Evolutionary conservation across 2,888 invertebrate genomes (phyloP).

Genomic region (Lysandra coridon): DNA sequence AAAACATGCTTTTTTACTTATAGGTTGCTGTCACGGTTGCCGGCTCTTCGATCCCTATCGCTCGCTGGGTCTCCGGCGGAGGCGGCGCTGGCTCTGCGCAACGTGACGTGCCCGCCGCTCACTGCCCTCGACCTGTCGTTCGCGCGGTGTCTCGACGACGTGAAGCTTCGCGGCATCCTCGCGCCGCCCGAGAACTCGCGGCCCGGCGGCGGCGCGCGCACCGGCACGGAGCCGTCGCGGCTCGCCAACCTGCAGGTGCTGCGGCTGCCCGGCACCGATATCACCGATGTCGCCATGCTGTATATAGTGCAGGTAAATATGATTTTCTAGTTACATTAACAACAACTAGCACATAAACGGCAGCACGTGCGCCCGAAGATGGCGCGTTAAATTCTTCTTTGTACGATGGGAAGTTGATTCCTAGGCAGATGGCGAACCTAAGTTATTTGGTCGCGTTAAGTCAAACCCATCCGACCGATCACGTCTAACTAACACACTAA

Average conservation of each 20-base stretch:
- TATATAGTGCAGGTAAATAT: constrained; percentile 69
- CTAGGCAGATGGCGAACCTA: no score
- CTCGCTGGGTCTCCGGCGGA: constrained; percentile 88
- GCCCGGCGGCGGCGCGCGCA: constrained; percentile 77
- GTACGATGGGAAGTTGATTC: no score
- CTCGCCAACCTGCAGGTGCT: constrained; percentile 88
- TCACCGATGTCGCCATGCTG: constrained; percentile 91
- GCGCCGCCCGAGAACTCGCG: constrained; percentile 93
- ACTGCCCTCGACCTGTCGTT: constrained; percentile 91
- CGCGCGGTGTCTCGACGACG: constrained; percentile 91
- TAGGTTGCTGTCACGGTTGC: constrained; percentile 89
- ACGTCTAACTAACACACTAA: no score
- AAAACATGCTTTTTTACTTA: no score
- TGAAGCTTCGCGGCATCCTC: constrained; percentile 90
- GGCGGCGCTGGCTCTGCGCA: constrained; percentile 89
- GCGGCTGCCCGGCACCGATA: constrained; percentile 91
- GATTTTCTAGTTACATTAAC: no score
- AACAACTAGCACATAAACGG: no score
- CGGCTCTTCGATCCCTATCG: constrained; percentile 89
- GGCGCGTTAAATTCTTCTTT: no score
- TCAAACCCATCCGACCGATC: no score
- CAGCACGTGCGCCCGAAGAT: no score
- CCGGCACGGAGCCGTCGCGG: constrained; percentile 68
- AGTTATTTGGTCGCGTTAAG: no score
- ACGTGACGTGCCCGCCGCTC: constrained; percentile 89